Percentiles rank a stretch among this genome's conserved stretches.
Evolutionary conservation across 1,140 invertebrate species (phyloP).

Genomic region (Formica exsecta): DNA sequence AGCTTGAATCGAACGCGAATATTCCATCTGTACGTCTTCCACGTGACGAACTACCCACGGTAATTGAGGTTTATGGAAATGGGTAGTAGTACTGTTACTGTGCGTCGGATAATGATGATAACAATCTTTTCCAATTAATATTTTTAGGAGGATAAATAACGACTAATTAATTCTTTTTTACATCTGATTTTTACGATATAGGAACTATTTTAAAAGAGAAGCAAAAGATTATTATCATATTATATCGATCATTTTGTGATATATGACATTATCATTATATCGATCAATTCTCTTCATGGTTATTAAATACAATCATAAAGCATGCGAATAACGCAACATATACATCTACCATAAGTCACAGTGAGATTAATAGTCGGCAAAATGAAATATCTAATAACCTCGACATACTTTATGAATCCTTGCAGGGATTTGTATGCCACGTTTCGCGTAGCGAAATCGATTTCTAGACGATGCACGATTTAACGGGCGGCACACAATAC

Average conservation of each 20-base stretch:
- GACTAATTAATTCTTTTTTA: slow-evolving; percentile 4
- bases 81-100: slow-evolving; percentile 15
- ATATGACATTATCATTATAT: background rate
- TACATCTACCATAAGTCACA: slow-evolving; percentile 28
- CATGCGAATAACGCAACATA: background rate
- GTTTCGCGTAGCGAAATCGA: slow-evolving; percentile 54
- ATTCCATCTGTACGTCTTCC: slow-evolving; percentile 59
- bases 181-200: background rate
- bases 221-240: background rate
- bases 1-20: slow-evolving; percentile 45
- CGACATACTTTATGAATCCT: slow-evolving; percentile 38
- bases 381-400: slow-evolving; percentile 56
- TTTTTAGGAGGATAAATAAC: slow-evolving; percentile 12
- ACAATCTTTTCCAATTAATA: slow-evolving; percentile 42
- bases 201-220: background rate
- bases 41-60: slow-evolving; percentile 61
- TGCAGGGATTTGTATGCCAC: slow-evolving; percentile 29
- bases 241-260: no score
- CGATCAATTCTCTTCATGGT: background rate
- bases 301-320: slow-evolving; percentile 29
- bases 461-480: slow-evolving; percentile 42
- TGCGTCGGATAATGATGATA: slow-evolving; percentile 1
- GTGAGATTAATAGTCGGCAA: slow-evolving; percentile 46
- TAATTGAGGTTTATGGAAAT: slow-evolving; percentile 62
- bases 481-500: slow-evolving; percentile 50